Percentiles rank a stretch among this genome's conserved stretches.
Conservation (phyloP, 2,888 invertebrate species). For the Hipparchia sbordonii region DNA sequence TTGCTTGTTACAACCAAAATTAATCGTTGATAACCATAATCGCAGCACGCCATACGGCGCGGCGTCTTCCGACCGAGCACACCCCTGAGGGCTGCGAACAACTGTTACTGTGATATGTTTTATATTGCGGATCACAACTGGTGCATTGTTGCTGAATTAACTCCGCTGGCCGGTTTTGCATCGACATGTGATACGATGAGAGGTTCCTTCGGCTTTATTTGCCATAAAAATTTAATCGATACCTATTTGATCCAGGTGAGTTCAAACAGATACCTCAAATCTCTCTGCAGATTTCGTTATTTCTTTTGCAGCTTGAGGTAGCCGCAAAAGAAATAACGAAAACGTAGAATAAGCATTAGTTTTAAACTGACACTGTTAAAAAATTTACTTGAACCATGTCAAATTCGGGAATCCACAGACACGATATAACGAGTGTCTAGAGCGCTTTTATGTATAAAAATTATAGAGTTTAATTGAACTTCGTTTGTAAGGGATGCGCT, state of each 20-base stretch:
- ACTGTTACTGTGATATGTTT: constrained; percentile 69
- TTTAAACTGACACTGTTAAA: too few species aligned
- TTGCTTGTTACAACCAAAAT: constrained; percentile 33
- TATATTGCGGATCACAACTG: constrained; percentile 56
- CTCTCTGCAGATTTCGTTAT: too few species aligned
- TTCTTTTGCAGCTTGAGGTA: too few species aligned
- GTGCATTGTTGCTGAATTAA: constrained; percentile 43
- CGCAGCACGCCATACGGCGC: constrained; percentile 59
- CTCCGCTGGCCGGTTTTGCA: constrained; percentile 30
- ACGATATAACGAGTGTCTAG: too few species aligned
- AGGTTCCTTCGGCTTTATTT: background rate
- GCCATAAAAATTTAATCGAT: background rate
- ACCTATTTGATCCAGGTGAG: background rate
- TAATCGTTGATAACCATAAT: constrained; percentile 59
- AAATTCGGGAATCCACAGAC: too few species aligned
- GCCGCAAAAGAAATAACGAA: too few species aligned
- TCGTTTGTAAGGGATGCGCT: too few species aligned
- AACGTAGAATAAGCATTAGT: too few species aligned
- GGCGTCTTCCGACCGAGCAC: constrained; percentile 52
- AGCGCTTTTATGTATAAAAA: too few species aligned
- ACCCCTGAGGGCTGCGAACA: constrained; percentile 60
- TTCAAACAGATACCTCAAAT: too few species aligned
- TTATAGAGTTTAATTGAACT: too few species aligned
- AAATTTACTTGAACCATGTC: too few species aligned
- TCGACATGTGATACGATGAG: constrained; percentile 11